These are phyloP conservation scores for Epistrophella euchroma DNA, from an alignment of 2,888 invertebrate species.

Conservation along the genomic window DNA sequence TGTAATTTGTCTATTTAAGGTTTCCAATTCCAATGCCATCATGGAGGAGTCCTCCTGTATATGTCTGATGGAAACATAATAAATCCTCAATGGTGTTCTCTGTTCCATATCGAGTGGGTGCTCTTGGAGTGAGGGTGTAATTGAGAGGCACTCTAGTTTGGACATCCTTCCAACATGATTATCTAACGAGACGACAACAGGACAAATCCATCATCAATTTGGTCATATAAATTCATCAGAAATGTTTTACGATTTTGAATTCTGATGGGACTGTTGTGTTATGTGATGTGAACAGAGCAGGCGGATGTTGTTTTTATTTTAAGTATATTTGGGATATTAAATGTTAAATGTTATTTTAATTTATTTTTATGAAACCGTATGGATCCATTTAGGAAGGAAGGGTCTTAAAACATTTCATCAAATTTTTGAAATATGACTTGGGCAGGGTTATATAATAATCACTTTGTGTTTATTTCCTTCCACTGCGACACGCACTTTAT, in stretches of 20 bases:
- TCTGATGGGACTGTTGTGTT: background rate
- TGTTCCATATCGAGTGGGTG: background rate
- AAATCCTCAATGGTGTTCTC: constrained; percentile 47
- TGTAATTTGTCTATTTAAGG: constrained; percentile 63
- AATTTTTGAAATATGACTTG: too few species aligned
- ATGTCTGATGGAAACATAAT: constrained; percentile 31
- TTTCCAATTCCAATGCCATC: constrained; percentile 45
- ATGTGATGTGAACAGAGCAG: background rate
- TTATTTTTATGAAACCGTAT: background rate
- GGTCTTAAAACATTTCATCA: too few species aligned
- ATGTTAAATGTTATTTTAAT: background rate
- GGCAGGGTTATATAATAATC: too few species aligned
- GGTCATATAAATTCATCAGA: constrained; percentile 63
- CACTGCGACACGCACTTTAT: too few species aligned
- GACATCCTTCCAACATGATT: constrained; percentile 11
- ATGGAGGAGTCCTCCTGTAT: constrained; percentile 6
- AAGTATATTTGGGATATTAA: background rate
- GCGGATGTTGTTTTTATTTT: background rate
- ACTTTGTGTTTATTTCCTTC: too few species aligned
- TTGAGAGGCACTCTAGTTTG: constrained; percentile 30
- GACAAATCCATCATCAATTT: constrained; percentile 73
- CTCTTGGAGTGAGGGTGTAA: background rate
- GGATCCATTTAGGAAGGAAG: too few species aligned
- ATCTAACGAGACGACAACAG: constrained; percentile 49
- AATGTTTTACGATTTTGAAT: constrained; percentile 39